Base-by-base conservation (phyloP, 2,797 vertebrate genomes). In the Bovichtus variegatus region DNA sequence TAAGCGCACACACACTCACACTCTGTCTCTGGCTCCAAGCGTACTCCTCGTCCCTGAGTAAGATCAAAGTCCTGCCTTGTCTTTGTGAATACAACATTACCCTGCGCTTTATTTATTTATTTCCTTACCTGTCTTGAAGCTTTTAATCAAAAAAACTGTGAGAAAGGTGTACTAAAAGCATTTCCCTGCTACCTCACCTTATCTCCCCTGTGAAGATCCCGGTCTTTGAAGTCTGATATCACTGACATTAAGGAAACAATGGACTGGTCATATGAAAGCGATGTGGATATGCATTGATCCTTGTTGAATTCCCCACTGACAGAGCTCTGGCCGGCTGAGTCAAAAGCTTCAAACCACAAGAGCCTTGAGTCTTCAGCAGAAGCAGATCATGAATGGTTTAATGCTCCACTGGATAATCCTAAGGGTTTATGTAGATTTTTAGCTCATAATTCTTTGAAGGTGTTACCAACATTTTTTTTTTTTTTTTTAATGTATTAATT, bases 11-110 rank as follows among this genome's bases (percentile, higher is more conserved):
- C 40, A 50, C 53, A 38, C 47, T 2, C 69, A 47, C 61, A 4
- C 54, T 25, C 25, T 53, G 34, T 83, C 64, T 85, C 34, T 31
- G 2, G 74, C 84, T 82, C 69, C 50, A n/a, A 81, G 68, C 86
- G 36, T 68, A 54, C 55, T 76, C 77, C 64, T 86, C 70, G 2
- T 83, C 71, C 66, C 79, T 51, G 64, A 78, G 61, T 65, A 38
- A 91, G 86, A 94, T 93, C 89, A 94, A 93, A 95, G 93, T 73
- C 31, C 71, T 67, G 70, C 51, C 68, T 84, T 69, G 71, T 88
- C 85, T 91, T 87, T 91, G 71, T 76, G 86, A 84, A 87, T 83
- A 78, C 71, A 76, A 76, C 82, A 84, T 87, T 81, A 58, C 78
- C 40, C 49, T 25, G 36, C 27, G 23, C 54, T 86, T 91, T 87